Evolutionary conservation across 2,113 vertebrate species (phyloP).

Genomic region (Oncorhynchus mykiss): DNA sequence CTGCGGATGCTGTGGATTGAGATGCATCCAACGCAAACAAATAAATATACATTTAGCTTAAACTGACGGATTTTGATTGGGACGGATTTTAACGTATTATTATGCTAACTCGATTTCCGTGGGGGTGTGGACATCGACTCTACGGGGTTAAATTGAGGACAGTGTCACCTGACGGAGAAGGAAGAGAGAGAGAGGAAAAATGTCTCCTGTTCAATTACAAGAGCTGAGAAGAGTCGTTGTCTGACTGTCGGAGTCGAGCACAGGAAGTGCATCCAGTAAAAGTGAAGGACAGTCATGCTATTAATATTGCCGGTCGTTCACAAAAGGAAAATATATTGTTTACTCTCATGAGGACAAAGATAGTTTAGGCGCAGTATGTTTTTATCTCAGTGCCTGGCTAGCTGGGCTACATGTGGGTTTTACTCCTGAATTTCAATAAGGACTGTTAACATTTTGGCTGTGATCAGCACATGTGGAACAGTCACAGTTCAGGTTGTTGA

Average conservation of each 20-base stretch:
- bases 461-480: background rate
- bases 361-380: background rate
- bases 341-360: conserved; percentile 8
- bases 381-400: conserved; percentile 6
- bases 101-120: no score
- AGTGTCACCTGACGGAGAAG: conserved; percentile 5
- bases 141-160: background rate
- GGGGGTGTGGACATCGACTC: no score
- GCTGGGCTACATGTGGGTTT: conserved; percentile 14
- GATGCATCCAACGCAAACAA: no score
- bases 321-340: conserved; percentile 4
- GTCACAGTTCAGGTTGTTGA: background rate
- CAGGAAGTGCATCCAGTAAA: conserved; percentile 30
- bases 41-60: no score
- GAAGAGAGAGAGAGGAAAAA: background rate
- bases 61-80: no score
- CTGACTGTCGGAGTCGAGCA: conserved; percentile 11
- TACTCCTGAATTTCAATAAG: conserved; percentile 15
- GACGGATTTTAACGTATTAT: no score
- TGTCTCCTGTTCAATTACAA: conserved; percentile 44
- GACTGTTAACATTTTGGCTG: background rate
- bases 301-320: conserved; percentile 32
- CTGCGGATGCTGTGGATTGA: no score
- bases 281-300: conserved; percentile 11
- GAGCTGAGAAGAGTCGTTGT: conserved; percentile 14